These are phyloP conservation scores for Nebria salina DNA, from an alignment of 2,888 invertebrate genomes.

Conservation along the genomic window DNA sequence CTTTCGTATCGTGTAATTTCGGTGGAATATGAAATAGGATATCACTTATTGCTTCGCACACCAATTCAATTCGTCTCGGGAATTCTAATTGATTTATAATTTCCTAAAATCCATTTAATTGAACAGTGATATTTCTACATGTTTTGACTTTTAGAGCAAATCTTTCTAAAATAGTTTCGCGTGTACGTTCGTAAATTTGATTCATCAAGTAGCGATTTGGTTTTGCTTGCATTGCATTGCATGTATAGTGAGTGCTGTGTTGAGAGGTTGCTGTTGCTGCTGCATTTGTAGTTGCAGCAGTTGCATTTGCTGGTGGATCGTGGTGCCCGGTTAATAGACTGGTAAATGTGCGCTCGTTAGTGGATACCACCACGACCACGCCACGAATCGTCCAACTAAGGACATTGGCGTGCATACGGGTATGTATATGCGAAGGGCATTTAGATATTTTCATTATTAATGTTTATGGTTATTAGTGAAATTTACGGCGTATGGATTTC, in stretches of 20 bases:
- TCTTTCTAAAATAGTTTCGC: too few relatives aligned
- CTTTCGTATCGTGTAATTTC: background rate
- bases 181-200: background rate
- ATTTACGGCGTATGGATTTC: conserved; percentile 1
- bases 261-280: conserved; percentile 11
- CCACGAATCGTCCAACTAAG: conserved; percentile 18
- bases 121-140: background rate
- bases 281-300: background rate
- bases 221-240: background rate
- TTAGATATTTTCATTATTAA: conserved; percentile 1
- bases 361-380: conserved; percentile 25
- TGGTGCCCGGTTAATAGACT: conserved; percentile 36
- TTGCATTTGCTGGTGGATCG: conserved; percentile 5
- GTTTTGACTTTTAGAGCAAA: background rate
- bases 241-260: conserved; percentile 8
- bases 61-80: background rate
- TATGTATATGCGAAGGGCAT: background rate
- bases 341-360: conserved; percentile 39
- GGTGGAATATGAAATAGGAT: conserved; percentile 1
- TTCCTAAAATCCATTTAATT: background rate
- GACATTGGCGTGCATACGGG: conserved; percentile 21
- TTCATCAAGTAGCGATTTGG: too few relatives aligned
- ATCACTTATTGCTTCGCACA: background rate
- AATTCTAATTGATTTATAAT: background rate
- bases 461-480: background rate